Evolutionary conservation across 2,888 invertebrate species (phyloP), one percentile per base, ranked within the genome.

Genomic region (Melieria omissa): DNA sequence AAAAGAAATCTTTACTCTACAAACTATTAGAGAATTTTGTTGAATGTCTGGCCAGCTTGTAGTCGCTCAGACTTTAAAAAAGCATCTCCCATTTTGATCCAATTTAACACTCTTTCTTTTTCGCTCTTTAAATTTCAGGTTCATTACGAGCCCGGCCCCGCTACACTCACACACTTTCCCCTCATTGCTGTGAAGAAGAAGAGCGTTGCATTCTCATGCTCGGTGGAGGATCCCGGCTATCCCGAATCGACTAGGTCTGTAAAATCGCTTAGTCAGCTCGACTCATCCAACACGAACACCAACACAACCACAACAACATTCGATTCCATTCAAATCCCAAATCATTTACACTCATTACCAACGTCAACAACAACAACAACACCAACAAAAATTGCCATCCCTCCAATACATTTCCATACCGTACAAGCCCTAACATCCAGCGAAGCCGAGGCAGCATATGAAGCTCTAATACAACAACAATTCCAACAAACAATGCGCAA

Each of bases 141-240:
- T 46, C 83, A 85, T 77, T 88, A 96, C 88, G 93, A 95, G 44
- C 96, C 96, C 0, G 95, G 95, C 0, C 91, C 93, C n/a, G 94
- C 96, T 0, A 90, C 91, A 73, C 88, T 96, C 60, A 90, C 90
- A 0, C 94, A 93, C 82, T 91, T 91, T 16, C 95, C 95, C 0
- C 89, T 89, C 80, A 88, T 91, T 45, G 95, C 96, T 0, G 90
- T 95, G 57, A 97, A 97, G 85, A 94, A 93, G 76, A 92, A 92
- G 76, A 91, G 92, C 52, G 90, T 97, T 42, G 93, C 92, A n/a
- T 89, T 98, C 75, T 92, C 91, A 44, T 98, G 98, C 88, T 90
- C 91, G 54, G 93, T 97, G 67, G 91, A 92, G 74, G 94, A 96
- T 86, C 90, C 91, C 8, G 98, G 98, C 14, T 89, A 94, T 77